Percentiles rank a stretch among this genome's conserved stretches.
Evolutionary conservation across 2,797 vertebrate species (phyloP).

Genomic region (Sebastes oblongus): DNA sequence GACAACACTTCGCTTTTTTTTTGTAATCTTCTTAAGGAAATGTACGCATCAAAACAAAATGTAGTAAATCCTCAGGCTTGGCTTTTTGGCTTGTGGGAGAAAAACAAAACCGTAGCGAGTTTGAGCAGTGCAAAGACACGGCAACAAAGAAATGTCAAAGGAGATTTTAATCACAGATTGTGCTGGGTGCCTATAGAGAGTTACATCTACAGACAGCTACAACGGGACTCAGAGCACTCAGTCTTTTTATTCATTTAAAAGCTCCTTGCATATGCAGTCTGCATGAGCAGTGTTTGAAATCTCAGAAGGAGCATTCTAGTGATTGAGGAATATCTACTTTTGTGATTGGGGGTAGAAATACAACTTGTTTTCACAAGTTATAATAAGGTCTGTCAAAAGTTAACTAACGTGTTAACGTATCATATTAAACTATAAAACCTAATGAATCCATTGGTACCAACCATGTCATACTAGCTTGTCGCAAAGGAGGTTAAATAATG

Average conservation of each 20-base stretch:
- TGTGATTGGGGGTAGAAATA: slow-evolving; percentile 25
- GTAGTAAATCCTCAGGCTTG: slow-evolving; percentile 41
- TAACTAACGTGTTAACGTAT: no score
- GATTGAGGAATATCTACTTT: slow-evolving; percentile 29
- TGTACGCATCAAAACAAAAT: slow-evolving; percentile 67
- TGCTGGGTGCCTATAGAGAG: slow-evolving; percentile 39
- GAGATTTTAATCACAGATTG: slow-evolving; percentile 74
- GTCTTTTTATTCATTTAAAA: slow-evolving; percentile 61
- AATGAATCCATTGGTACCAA: no score
- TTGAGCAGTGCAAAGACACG: slow-evolving; percentile 41
- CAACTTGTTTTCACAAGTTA: slow-evolving; percentile 2
- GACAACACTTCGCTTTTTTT: slow-evolving; percentile 42
- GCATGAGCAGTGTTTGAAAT: slow-evolving; percentile 32
- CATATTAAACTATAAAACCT: no score
- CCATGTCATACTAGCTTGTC: no score
- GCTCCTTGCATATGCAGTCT: slow-evolving; percentile 34
- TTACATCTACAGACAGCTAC: slow-evolving; percentile 36
- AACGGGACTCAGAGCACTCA: slow-evolving; percentile 21
- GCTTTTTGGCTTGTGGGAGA: slow-evolving; percentile 38
- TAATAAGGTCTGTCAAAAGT: slow-evolving; percentile 1
- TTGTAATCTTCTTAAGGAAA: slow-evolving; percentile 64
- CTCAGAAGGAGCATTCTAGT: slow-evolving; percentile 15
- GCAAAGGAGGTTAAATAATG: no score
- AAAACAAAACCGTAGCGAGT: slow-evolving; percentile 30
- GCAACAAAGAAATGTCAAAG: slow-evolving; percentile 58